Base-by-base conservation (phyloP, 2,888 invertebrate species). In the Zeuzera pyrina region DNA sequence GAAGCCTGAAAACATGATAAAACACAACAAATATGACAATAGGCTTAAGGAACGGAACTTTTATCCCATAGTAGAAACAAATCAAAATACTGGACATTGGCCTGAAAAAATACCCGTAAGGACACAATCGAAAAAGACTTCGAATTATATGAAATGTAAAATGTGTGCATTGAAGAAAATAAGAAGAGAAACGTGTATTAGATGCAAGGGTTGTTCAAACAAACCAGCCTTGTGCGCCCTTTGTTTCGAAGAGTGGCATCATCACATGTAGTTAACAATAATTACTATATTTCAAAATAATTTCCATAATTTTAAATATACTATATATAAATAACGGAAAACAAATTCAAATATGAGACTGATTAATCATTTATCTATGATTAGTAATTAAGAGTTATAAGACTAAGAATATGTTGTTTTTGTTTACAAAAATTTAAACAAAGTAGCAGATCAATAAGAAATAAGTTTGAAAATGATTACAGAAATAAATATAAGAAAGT, bases 171-270 rank as follows among this genome's bases (percentile, higher is more conserved):
- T 29, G 19, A 31, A 34, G 13, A 34, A 33, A 27, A 41, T 21
- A 33, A 30, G 41, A 11, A 30, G 16, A 31, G 42, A 39, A 35
- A 44, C 39, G 13, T 41, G 37, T 25, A 41, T 36, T 23, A 30
- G 41, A 7, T 41, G 38, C 31, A 41, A 38, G 36, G 42, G 42
- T 27, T 44, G 43, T 24, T 33, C 32, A 21, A 11, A 41, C 12
- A 36, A 35, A 34, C 41, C 43, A 15, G 36, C 46, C 19, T 27
- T 46, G 14, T 46, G 42, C 28, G 39, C 41, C 25, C 30, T 33
- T 23, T 47, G 43, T 29, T 46, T 46, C 32, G 41, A 41, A 30
- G 41, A 27, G 13, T 42, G 34, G 34, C 39, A 38, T n/a, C n/a
- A n/a, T n/a, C n/a, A n/a, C n/a, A n/a, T n/a, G n/a, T n/a, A n/a